A percentile compares a stretch with the other conserved stretches of the same genome.
Evolutionary conservation across 2,113 vertebrate genomes (phyloP).

Genomic region (Gasterosteus nipponicus): DNA sequence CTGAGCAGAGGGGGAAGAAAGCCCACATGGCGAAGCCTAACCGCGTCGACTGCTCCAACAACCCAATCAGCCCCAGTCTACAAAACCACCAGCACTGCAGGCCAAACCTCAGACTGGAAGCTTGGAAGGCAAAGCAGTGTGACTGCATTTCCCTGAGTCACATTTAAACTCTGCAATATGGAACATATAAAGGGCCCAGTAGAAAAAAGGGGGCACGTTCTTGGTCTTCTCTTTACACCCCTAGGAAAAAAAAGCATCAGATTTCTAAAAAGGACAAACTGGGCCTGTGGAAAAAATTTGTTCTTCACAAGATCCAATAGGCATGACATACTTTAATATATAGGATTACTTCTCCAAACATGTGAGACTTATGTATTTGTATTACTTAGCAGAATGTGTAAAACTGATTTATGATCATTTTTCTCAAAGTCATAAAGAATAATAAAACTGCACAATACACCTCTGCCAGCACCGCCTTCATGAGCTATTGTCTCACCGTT

Average conservation of each 20-base stretch:
- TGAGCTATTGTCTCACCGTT: conserved; percentile 55
- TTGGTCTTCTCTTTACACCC: conserved; percentile 80
- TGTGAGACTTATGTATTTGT: conserved; percentile 46
- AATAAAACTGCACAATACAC: conserved; percentile 25
- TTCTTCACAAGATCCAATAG: no score
- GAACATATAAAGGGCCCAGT: conserved; percentile 82
- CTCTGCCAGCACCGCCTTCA: conserved; percentile 21
- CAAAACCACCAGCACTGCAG: conserved; percentile 74
- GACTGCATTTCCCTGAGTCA: conserved; percentile 85
- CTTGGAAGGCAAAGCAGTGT: conserved; percentile 81
- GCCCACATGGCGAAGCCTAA: conserved; percentile 73
- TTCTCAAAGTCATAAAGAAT: conserved; percentile 24
- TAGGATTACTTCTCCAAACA: conserved; percentile 61
- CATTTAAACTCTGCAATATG: conserved; percentile 87
- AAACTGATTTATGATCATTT: conserved; percentile 36
- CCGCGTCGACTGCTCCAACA: conserved; percentile 64
- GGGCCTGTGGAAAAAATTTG: conserved; percentile 63
- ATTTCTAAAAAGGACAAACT: conserved; percentile 62
- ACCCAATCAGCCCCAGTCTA: conserved; percentile 76
- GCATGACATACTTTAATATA: conserved; percentile 59
- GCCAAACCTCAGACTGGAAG: conserved; percentile 79
- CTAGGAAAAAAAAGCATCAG: conserved; percentile 68
- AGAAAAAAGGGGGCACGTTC: conserved; percentile 62
- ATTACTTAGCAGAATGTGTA: conserved; percentile 43
- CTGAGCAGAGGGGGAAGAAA: conserved; percentile 68